Percentiles rank a stretch among this genome's conserved stretches.
Conservation (phyloP, 1,140 invertebrate genomes). For the Pseudomyrmex sp. region DNA sequence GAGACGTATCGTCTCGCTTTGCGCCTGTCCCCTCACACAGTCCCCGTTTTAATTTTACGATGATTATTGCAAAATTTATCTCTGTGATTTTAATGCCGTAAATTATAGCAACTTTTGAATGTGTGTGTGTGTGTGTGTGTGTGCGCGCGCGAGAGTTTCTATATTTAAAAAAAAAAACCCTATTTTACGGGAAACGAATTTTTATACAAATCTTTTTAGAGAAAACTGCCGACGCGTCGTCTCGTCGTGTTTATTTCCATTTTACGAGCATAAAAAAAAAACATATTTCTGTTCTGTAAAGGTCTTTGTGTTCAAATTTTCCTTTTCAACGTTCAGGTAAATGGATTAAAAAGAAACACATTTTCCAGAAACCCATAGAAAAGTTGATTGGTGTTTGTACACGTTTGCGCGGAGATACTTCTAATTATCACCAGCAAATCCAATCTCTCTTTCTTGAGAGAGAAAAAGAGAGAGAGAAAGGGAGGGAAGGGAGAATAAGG, state of each 20-base stretch:
- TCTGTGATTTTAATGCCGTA: constrained; percentile 10
- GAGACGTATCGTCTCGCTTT: too few species aligned
- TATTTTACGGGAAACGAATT: constrained; percentile 28
- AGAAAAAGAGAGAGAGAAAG: too few species aligned
- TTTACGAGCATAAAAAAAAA: constrained; percentile 3
- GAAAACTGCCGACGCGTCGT: constrained; percentile 13
- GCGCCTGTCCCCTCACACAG: neutral
- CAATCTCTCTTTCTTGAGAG: constrained; percentile 2
- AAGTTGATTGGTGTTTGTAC: constrained; percentile 23
- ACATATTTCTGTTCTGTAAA: too few species aligned
- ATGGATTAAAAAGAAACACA: constrained; percentile 1
- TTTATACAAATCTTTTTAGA: constrained; percentile 16
- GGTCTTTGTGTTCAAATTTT: constrained; percentile 4
- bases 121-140: neutral
- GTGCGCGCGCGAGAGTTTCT: neutral
- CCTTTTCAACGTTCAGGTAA: neutral
- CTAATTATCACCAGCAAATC: constrained; percentile 45
- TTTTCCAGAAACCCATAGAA: neutral
- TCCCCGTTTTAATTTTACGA: constrained; percentile 38
- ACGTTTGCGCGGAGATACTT: constrained; percentile 12
- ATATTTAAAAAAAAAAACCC: constrained; percentile 6
- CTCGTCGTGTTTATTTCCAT: constrained; percentile 1
- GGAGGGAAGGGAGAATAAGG: too few species aligned
- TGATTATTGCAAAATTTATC: constrained; percentile 18
- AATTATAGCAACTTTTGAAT: constrained; percentile 2